Base-by-base conservation (phyloP, 2,888 invertebrate genomes). In the Lutraria lutraria region DNA sequence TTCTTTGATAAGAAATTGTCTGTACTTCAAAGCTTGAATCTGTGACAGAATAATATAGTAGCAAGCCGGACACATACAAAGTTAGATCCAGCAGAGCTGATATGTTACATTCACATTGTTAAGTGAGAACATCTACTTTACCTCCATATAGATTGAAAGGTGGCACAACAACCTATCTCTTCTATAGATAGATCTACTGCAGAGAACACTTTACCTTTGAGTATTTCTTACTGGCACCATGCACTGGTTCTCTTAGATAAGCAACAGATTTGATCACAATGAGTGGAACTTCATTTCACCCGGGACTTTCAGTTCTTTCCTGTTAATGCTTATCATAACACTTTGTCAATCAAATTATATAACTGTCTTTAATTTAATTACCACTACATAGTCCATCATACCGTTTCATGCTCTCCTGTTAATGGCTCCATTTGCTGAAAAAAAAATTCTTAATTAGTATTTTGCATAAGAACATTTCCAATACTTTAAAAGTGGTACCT, bases 341-440 rank as follows among this genome's bases (percentile, higher is more conserved):
- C 15, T 25, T 81, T 56, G 83, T 83, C 83, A n/a, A 83, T 56
- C 34, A 83, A 81, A 53, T 56, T 60, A 52, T 54, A 31, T 52
- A 72, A 31, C 19, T 54, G 43, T 60, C 56, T 29, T n/a, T 60
- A 29, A 52, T 43, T 43, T 43, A 43, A 19, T 81, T 72, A 21
- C 53, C 21, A 81, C 81, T 81, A 81, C 12, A 25, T 21, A n/a
- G 79, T 68, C 68, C 85, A 92, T 92, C 92, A 93, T 43, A 91
- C 92, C 63, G 86, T 87, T 84, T 93, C 92, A 80, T 91, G 83
- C 31, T 54, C 85, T 12, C 84, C 54, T 80, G 91, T 94, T 54
- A 94, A 90, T 56, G 93, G 93, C 81, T 94, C 93, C 88, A 92
- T 88, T 79, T 93, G 93, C 94, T 94, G 93, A 34, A 93, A 93